phyloP scores from a whole-genome alignment of 2,888 invertebrate genomes.

The Thereva unica region DNA sequence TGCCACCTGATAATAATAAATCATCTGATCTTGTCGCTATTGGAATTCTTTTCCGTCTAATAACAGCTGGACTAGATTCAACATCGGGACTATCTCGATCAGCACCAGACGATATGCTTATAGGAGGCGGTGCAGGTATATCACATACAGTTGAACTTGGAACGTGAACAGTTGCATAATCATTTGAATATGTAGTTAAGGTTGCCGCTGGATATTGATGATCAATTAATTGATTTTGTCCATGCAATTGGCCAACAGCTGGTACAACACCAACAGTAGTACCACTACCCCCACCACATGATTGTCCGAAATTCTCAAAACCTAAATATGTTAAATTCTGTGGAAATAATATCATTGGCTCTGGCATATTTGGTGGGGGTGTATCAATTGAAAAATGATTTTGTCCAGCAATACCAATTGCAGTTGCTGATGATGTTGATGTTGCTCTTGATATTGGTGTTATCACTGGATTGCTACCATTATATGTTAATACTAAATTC shows the following conservation, averaged over 20 bases:
- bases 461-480: conserved; percentile 50
- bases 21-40: no score
- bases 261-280: conserved; percentile 35
- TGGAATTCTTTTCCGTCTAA: no score
- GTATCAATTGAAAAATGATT: conserved; percentile 21
- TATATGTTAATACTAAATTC: conserved; percentile 55
- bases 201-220: not conserved
- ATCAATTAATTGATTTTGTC: not conserved
- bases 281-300: conserved; percentile 32
- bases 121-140: not conserved
- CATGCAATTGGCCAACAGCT: conserved; percentile 39
- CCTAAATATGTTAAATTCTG: conserved; percentile 55
- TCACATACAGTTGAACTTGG: conserved; percentile 23
- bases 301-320: conserved; percentile 52
- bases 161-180: conserved; percentile 18
- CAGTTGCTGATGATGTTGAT: conserved; percentile 40
- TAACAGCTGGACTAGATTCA: no score
- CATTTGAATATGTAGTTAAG: not conserved
- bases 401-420: conserved; percentile 2
- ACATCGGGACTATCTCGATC: not conserved
- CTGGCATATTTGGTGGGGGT: conserved; percentile 53
- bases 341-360: conserved; percentile 57
- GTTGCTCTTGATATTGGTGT: conserved; percentile 43
- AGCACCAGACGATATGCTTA: not conserved
- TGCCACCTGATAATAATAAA: no score